Percentiles rank a stretch among this genome's conserved stretches.
These are phyloP conservation scores for Oreohelix idahoensis DNA, from an alignment of 1,140 invertebrate genomes.

Conservation along the genomic window DNA sequence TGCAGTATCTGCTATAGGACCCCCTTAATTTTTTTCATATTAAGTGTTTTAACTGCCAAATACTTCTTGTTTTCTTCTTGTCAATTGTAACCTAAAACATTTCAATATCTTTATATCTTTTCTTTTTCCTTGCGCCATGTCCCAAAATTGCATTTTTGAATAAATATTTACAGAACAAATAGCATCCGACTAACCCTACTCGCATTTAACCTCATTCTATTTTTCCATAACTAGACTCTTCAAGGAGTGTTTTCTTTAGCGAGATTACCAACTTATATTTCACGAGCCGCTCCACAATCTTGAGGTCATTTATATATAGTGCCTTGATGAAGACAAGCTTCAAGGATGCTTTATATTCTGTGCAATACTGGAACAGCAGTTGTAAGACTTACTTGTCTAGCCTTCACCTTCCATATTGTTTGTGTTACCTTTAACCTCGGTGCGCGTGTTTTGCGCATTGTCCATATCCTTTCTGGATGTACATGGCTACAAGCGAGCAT, in stretches of 20 bases:
- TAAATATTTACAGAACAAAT: background rate
- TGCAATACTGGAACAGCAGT: background rate
- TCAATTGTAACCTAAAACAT: no score
- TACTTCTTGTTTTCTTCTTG: no score
- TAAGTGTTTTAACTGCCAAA: no score
- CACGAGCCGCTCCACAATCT: background rate
- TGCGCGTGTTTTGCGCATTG: conserved; percentile 1
- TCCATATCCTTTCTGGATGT: background rate
- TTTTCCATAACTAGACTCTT: no score
- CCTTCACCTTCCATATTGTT: background rate
- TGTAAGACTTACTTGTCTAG: background rate
- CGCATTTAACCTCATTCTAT: no score
- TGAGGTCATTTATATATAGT: background rate
- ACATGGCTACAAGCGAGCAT: background rate
- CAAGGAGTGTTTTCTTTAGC: no score
- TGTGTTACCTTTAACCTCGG: background rate
- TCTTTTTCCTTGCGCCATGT: no score
- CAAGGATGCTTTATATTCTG: background rate
- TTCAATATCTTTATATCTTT: no score
- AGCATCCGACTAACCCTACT: background rate
- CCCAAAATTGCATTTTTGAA: background rate
- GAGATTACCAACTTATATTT: background rate
- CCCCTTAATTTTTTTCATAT: no score
- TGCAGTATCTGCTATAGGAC: no score
- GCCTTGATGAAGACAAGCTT: background rate